Evolutionary conservation across 2,113 vertebrate genomes (phyloP).

Genomic region (Tringa solitaria): DNA sequence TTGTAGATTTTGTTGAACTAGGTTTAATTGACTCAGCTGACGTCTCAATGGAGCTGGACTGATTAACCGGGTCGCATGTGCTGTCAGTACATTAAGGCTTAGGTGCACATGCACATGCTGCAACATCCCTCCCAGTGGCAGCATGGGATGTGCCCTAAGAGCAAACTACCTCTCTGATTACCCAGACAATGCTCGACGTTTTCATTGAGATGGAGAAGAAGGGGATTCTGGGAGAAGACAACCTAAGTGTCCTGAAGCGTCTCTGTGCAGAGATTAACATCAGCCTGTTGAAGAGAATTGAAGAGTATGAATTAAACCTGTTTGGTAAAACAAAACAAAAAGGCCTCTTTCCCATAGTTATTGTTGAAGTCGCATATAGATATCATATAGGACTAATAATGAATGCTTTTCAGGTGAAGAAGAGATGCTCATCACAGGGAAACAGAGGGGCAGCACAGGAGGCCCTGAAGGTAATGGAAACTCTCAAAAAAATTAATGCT

Average conservation of each 20-base stretch:
- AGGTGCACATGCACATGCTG: neutral
- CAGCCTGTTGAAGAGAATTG: conserved; percentile 63
- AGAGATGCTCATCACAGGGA: neutral
- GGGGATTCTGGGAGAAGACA: conserved; percentile 45
- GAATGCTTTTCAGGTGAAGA: conserved; percentile 31
- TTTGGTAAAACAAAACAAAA: conserved; percentile 27
- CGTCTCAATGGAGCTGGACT: neutral
- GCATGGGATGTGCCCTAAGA: neutral
- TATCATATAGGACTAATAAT: neutral
- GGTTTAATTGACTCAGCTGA: neutral
- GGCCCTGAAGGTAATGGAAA: conserved; percentile 2
- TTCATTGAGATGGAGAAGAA: conserved; percentile 79
- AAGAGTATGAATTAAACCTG: conserved; percentile 36
- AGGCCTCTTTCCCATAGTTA: neutral
- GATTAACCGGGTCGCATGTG: neutral
- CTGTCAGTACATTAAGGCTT: neutral
- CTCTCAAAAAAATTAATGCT: neutral
- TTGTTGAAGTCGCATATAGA: neutral
- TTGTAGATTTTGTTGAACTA: neutral
- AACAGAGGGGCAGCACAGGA: neutral
- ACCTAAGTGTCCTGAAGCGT: conserved; percentile 48
- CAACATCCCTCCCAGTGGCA: neutral
- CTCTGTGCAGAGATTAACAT: conserved; percentile 51
- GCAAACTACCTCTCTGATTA: conserved; percentile 26
- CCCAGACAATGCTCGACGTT: conserved; percentile 70